Conservation (phyloP, 2,888 invertebrate species). For the Dexiosoma caninum region DNA sequence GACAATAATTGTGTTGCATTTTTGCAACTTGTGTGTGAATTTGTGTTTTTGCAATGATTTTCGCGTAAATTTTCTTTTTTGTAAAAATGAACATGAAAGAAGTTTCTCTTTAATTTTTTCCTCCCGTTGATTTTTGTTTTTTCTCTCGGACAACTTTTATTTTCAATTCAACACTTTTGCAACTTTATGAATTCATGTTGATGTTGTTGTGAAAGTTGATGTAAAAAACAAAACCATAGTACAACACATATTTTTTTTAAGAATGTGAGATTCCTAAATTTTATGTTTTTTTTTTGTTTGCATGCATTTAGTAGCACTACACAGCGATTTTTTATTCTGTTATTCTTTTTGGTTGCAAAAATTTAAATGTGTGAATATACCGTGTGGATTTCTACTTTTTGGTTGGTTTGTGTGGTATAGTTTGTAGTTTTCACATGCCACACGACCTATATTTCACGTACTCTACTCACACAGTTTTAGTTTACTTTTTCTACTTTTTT, state of each 20-base stretch:
- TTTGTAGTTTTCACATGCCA: slow-evolving; percentile 51
- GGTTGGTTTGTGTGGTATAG: slow-evolving; percentile 13
- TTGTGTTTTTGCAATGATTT: slow-evolving; percentile 31
- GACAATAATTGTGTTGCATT: slow-evolving; percentile 38
- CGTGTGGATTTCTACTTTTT: slow-evolving; percentile 25
- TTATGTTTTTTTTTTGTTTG: slow-evolving; percentile 15
- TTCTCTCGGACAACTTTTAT: slow-evolving; percentile 47
- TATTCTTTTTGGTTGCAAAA: slow-evolving; percentile 24
- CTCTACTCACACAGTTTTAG: slow-evolving; percentile 51
- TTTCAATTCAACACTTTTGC: slow-evolving; percentile 45
- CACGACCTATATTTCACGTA: slow-evolving; percentile 60
- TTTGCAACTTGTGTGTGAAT: neutral
- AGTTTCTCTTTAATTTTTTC: slow-evolving; percentile 40
- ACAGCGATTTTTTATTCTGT: slow-evolving; percentile 34
- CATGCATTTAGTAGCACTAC: slow-evolving; percentile 4
- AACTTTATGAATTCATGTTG: slow-evolving; percentile 25
- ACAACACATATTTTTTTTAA: slow-evolving; percentile 45
- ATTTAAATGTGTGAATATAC: slow-evolving; percentile 46
- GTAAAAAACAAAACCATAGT: slow-evolving; percentile 5
- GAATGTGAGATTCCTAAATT: slow-evolving; percentile 41
- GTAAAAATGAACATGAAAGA: slow-evolving; percentile 54
- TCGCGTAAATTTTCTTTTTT: slow-evolving; percentile 34
- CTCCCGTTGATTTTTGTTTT: slow-evolving; percentile 5
- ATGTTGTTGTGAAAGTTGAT: slow-evolving; percentile 6
- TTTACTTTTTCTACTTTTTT: neutral